A percentile compares a stretch with the other conserved stretches of the same genome.
phyloP scores from a whole-genome alignment of 2,113 vertebrate genomes.

The Plecotus auritus region DNA sequence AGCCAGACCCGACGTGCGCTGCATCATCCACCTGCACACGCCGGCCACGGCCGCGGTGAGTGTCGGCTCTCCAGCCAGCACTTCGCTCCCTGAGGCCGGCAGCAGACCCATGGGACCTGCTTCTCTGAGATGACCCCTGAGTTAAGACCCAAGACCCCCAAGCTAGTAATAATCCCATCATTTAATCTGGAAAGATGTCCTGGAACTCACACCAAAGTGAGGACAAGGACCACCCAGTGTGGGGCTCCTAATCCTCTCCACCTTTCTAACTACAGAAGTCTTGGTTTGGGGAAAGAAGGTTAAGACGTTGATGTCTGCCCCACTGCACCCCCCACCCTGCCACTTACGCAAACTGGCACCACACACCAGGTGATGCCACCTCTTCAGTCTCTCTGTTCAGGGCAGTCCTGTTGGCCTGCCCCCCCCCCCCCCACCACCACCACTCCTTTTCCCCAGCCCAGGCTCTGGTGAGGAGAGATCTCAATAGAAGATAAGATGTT shows the following conservation, averaged over 20 bases:
- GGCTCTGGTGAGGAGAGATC: background rate
- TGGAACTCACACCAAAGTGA: background rate
- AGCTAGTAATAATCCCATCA: background rate
- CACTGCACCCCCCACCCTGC: accelerated
- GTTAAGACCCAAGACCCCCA: background rate
- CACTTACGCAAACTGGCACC: accelerated
- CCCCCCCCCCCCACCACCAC: too few species aligned
- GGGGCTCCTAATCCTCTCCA: background rate
- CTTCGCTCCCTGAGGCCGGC: accelerated
- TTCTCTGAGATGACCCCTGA: background rate
- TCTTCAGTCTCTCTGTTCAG: background rate
- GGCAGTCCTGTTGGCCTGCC: background rate
- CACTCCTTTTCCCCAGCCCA: background rate
- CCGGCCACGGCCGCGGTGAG: constrained; percentile 90
- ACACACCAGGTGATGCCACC: accelerated
- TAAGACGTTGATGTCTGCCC: background rate
- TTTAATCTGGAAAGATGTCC: background rate
- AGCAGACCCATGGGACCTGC: background rate
- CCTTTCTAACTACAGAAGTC: background rate
- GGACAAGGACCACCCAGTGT: background rate
- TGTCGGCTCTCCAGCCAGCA: background rate
- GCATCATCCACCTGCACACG: constrained; percentile 92
- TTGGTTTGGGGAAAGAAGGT: background rate
- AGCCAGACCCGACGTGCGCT: constrained; percentile 89
- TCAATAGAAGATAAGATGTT: background rate